Evolutionary conservation across 1,140 invertebrate genomes (phyloP).

Genomic region (Drosophila suzukii): DNA sequence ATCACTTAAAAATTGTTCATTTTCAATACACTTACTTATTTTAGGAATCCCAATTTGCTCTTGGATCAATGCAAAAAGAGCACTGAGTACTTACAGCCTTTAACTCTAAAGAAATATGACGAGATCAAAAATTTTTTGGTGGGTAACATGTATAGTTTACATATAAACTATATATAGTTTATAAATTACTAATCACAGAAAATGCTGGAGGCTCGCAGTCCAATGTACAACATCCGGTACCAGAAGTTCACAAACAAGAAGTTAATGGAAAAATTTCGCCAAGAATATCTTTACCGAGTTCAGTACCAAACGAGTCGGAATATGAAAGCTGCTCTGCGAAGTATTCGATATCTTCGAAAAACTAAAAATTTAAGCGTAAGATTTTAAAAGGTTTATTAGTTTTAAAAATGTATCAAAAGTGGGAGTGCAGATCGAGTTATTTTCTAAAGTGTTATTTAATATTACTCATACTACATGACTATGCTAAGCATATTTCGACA

Average conservation of each 20-base stretch:
- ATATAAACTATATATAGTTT: too few species aligned
- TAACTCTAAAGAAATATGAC: slow-evolving; percentile 54
- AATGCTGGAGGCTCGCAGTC: slow-evolving; percentile 75
- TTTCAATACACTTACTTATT: neutral
- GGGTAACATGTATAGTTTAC: neutral
- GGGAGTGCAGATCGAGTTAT: too few species aligned
- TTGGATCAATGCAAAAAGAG: slow-evolving; percentile 59
- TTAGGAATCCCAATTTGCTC: slow-evolving; percentile 57
- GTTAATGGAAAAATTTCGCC: slow-evolving; percentile 44
- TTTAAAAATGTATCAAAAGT: neutral
- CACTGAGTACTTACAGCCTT: slow-evolving; percentile 25
- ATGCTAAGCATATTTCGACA: too few species aligned
- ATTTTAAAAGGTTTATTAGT: neutral
- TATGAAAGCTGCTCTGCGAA: slow-evolving; percentile 60
- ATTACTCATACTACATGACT: too few species aligned
- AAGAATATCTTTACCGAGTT: slow-evolving; percentile 59
- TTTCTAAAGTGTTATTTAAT: too few species aligned
- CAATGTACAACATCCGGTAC: slow-evolving; percentile 63
- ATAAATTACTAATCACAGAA: slow-evolving; percentile 42
- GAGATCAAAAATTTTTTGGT: slow-evolving; percentile 56
- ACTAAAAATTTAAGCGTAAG: slow-evolving; percentile 61
- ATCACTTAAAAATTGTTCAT: neutral
- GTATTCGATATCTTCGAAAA: slow-evolving; percentile 47
- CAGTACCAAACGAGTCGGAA: slow-evolving; percentile 77
- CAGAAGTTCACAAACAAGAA: slow-evolving; percentile 57